Percentiles rank a stretch among this genome's conserved stretches.
Evolutionary conservation across 2,113 vertebrate genomes (phyloP).

Genomic region (Eurypyga helias): DNA sequence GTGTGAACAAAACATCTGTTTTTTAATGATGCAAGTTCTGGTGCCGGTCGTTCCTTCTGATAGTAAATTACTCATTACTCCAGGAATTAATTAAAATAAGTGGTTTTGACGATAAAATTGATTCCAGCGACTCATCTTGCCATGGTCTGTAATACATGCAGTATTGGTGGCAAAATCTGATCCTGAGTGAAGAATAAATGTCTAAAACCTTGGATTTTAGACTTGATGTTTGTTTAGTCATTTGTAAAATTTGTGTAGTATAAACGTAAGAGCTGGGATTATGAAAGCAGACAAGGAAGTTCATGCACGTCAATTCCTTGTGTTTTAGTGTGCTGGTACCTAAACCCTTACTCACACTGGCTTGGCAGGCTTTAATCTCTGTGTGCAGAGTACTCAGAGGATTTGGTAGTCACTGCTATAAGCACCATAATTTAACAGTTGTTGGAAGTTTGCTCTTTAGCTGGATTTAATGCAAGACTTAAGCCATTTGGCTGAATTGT

Average conservation of each 20-base stretch:
- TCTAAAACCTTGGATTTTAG: background rate
- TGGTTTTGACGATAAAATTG: background rate
- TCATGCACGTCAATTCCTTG: background rate
- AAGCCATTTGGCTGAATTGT: background rate
- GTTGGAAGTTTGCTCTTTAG: background rate
- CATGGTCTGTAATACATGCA: background rate
- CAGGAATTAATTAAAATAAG: background rate
- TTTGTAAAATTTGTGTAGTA: background rate
- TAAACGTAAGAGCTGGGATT: background rate
- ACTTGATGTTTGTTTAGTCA: background rate
- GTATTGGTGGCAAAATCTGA: background rate
- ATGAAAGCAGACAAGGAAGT: background rate
- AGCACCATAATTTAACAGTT: background rate
- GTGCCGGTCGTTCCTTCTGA: background rate
- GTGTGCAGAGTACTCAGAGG: background rate
- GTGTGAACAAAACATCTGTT: background rate
- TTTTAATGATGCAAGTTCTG: background rate
- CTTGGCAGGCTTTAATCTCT: background rate
- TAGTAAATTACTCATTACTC: background rate
- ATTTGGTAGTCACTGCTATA: background rate
- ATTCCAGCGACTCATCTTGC: background rate
- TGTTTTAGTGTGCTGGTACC: background rate
- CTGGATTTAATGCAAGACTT: background rate
- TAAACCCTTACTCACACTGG: background rate
- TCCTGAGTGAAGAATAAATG: background rate